Evolutionary conservation across 2,797 vertebrate genomes (phyloP).

Genomic region (Selene dorsalis): DNA sequence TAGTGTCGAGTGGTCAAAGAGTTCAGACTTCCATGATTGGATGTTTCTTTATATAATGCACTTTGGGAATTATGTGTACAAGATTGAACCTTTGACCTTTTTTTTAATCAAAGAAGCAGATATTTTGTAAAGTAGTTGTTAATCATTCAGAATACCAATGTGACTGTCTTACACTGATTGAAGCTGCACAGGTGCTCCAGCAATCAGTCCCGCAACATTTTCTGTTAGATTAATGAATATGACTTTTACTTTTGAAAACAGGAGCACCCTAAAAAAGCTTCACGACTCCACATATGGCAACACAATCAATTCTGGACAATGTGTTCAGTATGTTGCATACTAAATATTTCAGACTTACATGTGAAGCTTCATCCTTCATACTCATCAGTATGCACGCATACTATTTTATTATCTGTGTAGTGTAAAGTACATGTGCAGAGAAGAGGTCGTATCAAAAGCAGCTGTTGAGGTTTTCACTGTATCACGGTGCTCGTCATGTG

Average conservation of each 20-base stretch:
- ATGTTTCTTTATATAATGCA: neutral
- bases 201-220: no score
- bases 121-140: no score
- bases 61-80: neutral
- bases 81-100: no score
- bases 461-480: neutral
- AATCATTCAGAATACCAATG: no score
- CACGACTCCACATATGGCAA: neutral
- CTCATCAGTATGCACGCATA: neutral
- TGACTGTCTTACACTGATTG: no score
- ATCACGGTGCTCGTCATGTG: slow-evolving; percentile 3
- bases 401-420: neutral
- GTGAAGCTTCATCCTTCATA: no score
- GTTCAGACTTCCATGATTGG: neutral
- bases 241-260: neutral
- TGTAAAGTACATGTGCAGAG: neutral
- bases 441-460: slow-evolving; percentile 21
- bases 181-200: no score
- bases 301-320: neutral
- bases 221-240: neutral
- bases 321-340: no score
- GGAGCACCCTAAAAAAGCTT: neutral
- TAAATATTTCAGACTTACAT: no score
- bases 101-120: no score
- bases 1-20: neutral